Base-by-base conservation (phyloP, 2,888 invertebrate genomes). In the Netelia virgata region DNA sequence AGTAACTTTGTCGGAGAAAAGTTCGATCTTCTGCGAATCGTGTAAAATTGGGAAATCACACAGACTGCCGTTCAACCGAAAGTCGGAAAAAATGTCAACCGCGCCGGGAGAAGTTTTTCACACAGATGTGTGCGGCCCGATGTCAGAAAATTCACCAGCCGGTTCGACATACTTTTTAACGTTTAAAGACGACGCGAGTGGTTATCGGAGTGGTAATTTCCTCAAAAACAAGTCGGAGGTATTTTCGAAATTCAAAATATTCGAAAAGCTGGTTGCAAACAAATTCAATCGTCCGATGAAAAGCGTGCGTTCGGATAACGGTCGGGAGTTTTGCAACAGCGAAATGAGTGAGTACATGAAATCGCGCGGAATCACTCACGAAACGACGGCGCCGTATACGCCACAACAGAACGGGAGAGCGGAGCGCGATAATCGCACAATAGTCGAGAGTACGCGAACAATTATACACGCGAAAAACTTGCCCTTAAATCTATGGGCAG, bases 351-450 rank as follows among this genome's bases (percentile, higher is more conserved):
- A 23, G 1, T 87, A 77, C 18, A 41, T 87, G 6, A 20, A 61
- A 10, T 20, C 23, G 1, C 50, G 43, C 14, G 86, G 87, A 0
- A 88, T 87, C 2, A 23, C 9, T 0, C n/a, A 64, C 1, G 70
- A 85, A 14, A 80, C 11, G 0, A 82, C 84, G 0, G 83, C 86
- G 0, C 84, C 87, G 0, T 86, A 85, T 53, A 78, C 86, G 0
- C 86, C 86, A 0, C 64, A 88, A 43, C 87, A 88, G 28, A 87
- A 88, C n/a, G 84, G 86, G 0, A 55, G 66, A 14, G 66, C 84
- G 0, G 85, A 87, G 11, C 41, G 84, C 0, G 85, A 82, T 1
- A 88, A 87, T 61, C 47, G 87, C 0, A 86, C 86, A 5, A 84
- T 87, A 8, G 70, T 87, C 1, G 85, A 86, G 23, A 23, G 23